Percentiles rank a stretch among this genome's conserved stretches.
phyloP scores from a whole-genome alignment of 2,797 vertebrate species.

The Sebastes trivittatus region DNA sequence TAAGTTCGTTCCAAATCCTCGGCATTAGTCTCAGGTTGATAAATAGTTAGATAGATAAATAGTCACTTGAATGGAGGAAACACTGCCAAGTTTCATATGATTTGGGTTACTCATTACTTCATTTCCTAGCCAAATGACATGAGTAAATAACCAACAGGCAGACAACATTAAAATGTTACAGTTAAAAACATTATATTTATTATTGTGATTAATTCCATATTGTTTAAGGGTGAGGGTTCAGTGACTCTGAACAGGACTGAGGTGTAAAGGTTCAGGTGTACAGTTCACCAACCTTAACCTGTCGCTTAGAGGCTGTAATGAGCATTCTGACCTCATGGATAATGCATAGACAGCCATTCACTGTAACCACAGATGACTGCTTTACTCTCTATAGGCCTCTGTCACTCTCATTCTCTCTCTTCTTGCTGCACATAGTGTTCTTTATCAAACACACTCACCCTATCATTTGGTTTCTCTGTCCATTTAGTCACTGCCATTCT shows the following conservation, averaged over 20 bases:
- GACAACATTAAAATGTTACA: not conserved
- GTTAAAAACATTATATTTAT: not conserved
- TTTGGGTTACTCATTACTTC: not conserved
- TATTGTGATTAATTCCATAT: not conserved
- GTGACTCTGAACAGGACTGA: not conserved
- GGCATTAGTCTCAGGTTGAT: not conserved
- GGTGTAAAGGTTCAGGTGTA: slow-evolving; percentile 32
- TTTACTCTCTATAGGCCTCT: slow-evolving; percentile 33
- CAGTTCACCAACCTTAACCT: slow-evolving; percentile 23
- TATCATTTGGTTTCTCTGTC: not conserved
- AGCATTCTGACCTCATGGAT: slow-evolving; percentile 56
- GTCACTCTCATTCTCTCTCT: slow-evolving; percentile 2
- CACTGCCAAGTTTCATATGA: not conserved
- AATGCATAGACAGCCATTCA: slow-evolving; percentile 62
- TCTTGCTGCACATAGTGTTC: not conserved
- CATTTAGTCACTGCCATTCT: not conserved
- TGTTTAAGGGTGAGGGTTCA: not conserved
- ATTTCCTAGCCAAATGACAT: not conserved
- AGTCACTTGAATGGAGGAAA: not conserved
- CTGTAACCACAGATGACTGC: slow-evolving; percentile 52
- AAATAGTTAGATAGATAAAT: not conserved
- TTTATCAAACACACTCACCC: not conserved
- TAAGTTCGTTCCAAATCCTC: slow-evolving; percentile 34
- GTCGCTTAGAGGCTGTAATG: slow-evolving; percentile 51
- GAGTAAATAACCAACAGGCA: not conserved